Evolutionary conservation across 2,113 vertebrate genomes (phyloP).

Genomic region (Clarias macrocephalus): DNA sequence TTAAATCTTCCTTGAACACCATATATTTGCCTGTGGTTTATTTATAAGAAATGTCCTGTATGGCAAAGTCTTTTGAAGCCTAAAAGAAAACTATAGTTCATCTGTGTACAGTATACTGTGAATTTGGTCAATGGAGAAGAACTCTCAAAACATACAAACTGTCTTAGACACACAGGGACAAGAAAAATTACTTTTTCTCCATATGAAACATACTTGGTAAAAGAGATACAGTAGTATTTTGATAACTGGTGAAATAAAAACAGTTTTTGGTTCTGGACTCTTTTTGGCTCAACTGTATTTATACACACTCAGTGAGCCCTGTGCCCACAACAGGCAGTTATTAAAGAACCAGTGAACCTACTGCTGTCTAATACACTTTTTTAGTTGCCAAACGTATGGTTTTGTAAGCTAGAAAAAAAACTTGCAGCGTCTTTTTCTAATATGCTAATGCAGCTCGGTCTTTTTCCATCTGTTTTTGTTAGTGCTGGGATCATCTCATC

Average conservation of each 20-base stretch:
- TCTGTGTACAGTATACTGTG: neutral
- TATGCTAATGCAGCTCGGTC: conserved; percentile 66
- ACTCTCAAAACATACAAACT: neutral
- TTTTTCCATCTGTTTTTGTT: conserved; percentile 28
- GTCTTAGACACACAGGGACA: neutral
- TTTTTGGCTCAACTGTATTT: neutral
- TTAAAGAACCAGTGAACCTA: conserved; percentile 17
- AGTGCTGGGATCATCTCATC: conserved; percentile 5
- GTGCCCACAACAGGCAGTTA: neutral
- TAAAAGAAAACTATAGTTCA: conserved; percentile 8
- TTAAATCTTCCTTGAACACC: neutral
- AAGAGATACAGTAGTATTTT: neutral
- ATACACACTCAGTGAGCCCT: conserved; percentile 6
- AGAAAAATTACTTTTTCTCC: neutral
- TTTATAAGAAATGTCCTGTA: neutral
- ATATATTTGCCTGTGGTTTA: neutral
- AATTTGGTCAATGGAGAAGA: neutral
- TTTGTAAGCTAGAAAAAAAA: conserved; percentile 42
- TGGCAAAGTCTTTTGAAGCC: neutral
- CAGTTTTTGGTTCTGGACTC: neutral
- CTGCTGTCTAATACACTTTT: conserved; percentile 27
- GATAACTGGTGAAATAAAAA: conserved; percentile 4
- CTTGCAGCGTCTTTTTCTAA: conserved; percentile 59
- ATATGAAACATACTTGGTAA: neutral
- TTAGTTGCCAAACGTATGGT: conserved; percentile 31